phyloP scores from a whole-genome alignment of 64 coral and sea anemone genomes.

The Trachythela sp. region DNA sequence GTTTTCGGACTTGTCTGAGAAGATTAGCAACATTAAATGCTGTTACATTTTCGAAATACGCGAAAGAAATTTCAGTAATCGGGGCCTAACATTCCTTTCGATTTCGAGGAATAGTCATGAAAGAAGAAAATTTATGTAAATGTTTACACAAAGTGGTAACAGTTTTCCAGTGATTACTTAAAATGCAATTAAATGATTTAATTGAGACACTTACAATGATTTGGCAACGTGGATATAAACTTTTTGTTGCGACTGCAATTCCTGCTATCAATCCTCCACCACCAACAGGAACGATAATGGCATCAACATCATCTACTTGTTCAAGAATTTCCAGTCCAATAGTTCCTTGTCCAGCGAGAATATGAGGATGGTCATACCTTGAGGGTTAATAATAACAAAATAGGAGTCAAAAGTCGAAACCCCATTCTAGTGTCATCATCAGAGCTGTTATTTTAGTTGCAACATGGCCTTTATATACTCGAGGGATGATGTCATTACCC shows the following conservation, averaged over 20 bases:
- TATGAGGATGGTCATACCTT: conserved; percentile 56
- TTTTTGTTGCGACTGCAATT: conserved; percentile 59
- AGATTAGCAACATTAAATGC: no score
- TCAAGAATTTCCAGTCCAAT: conserved; percentile 75
- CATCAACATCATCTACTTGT: conserved; percentile 66
- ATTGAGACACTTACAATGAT: conserved; percentile 64
- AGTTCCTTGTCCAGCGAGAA: conserved; percentile 67
- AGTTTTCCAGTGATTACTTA: not conserved
- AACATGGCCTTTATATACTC: no score
- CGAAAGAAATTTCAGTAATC: no score
- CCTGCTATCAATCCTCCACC: conserved; percentile 61
- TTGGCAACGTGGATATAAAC: conserved; percentile 48
- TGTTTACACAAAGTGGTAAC: not conserved
- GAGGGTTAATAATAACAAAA: not conserved
- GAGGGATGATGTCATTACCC: no score
- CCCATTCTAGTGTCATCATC: no score
- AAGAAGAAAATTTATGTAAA: not conserved
- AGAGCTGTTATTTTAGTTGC: no score
- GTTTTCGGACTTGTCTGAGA: no score
- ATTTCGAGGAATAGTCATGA: no score
- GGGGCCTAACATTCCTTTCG: no score
- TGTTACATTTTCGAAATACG: no score
- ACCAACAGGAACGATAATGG: conserved; percentile 68
- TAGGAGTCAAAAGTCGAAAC: no score
- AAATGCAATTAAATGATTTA: no score